These are phyloP conservation scores for Brachionus rotundiformis DNA, from an alignment of 1,140 invertebrate species.

Conservation along the genomic window DNA sequence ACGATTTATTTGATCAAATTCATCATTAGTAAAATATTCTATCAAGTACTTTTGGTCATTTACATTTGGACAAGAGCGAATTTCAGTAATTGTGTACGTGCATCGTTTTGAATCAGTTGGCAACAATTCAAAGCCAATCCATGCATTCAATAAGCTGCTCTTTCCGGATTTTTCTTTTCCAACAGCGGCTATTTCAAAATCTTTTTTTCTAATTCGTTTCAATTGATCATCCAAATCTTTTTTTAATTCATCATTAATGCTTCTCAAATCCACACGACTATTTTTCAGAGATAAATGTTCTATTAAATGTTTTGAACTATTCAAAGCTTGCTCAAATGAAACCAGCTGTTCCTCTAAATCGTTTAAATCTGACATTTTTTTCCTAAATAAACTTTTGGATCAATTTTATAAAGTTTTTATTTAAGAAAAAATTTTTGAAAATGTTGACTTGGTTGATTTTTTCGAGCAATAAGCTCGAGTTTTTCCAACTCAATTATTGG, in stretches of 20 bases:
- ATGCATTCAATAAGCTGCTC: neutral
- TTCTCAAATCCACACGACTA: neutral
- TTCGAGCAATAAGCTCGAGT: too few relatives aligned
- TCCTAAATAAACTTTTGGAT: too few relatives aligned
- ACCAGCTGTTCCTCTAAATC: neutral
- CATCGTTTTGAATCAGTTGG: constrained; percentile 7
- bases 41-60: neutral
- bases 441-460: too few relatives aligned
- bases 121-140: neutral
- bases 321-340: constrained; percentile 12
- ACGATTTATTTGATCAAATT: neutral
- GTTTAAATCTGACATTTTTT: neutral
- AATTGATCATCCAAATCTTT: constrained; percentile 1
- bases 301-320: neutral
- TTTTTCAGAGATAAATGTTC: neutral
- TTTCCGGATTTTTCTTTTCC: constrained; percentile 32
- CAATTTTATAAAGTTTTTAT: too few relatives aligned
- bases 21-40: neutral
- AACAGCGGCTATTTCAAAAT: constrained; percentile 12
- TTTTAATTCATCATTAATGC: neutral
- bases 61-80: neutral
- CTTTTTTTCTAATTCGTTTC: neutral
- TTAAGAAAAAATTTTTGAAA: too few relatives aligned
- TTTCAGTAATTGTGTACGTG: constrained; percentile 25
- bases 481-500: too few relatives aligned